A percentile compares a stretch with the other conserved stretches of the same genome.
Conservation (phyloP, 2,888 invertebrate species). For the Listrodromus nycthemerus region DNA sequence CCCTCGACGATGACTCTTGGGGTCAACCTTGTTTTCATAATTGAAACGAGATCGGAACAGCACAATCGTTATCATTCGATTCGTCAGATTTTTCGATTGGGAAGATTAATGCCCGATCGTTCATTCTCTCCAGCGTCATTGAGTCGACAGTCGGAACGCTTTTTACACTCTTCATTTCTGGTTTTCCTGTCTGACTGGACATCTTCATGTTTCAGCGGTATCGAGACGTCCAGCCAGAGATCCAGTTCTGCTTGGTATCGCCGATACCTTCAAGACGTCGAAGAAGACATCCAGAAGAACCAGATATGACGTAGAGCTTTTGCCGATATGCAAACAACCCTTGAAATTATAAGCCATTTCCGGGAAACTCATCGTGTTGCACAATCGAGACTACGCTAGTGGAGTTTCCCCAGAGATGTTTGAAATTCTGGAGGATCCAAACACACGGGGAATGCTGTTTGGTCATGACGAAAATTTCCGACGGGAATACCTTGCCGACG, state of each 20-base stretch:
- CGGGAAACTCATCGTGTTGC: background rate
- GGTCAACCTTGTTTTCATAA: background rate
- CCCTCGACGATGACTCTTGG: background rate
- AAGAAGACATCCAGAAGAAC: no score
- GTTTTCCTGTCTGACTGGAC: no score
- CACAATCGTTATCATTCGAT: background rate
- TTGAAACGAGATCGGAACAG: background rate
- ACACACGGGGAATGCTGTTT: slow-evolving; percentile 38
- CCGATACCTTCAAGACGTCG: no score
- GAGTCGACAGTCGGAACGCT: no score
- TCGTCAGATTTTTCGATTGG: background rate
- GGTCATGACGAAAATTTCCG: slow-evolving; percentile 33
- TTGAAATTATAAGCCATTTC: background rate
- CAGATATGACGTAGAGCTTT: no score
- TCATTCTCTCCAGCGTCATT: no score
- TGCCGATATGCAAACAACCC: no score
- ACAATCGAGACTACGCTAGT: background rate
- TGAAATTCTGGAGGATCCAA: slow-evolving; percentile 45
- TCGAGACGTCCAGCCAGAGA: no score
- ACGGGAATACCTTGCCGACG: slow-evolving; percentile 22
- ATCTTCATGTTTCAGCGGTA: no score
- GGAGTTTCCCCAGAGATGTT: slow-evolving; percentile 14
- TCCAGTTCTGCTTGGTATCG: no score
- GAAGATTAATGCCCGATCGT: background rate
- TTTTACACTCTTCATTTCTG: no score